Evolutionary conservation across 2,888 invertebrate genomes (phyloP), one percentile per base, ranked within the genome.

Genomic region (Aromia moschata): DNA sequence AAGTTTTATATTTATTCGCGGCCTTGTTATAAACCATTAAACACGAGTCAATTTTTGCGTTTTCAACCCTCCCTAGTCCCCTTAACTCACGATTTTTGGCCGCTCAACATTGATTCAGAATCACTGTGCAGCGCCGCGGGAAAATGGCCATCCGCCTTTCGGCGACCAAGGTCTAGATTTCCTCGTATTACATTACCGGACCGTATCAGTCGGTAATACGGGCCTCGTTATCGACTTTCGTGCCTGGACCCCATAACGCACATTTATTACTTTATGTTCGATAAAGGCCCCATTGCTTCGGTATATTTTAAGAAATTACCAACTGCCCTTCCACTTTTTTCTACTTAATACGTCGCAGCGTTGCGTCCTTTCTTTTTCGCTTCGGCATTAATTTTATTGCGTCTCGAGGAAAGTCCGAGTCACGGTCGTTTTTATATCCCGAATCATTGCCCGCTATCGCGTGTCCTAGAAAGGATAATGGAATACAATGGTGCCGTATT

Each of bases 251-350:
- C 77, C 75, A 78, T 79, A 77, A 78, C 73, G 74, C 70, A 73
- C 74, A 70, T 78, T 77, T 78, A 79, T 78, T 77, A 76, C 77
- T 74, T 70, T 70, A 73, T 74, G 73, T 77, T 75, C 77, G 77
- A 79, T 79, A 78, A 77, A 75, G 72, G 70, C 70, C 68, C 75
- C 75, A 70, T 70, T 69, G 70, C 70, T 73, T 69, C 62, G 69
- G 74, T 74, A 72, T 77, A 77, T 78, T 78, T 79, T 77, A 77
- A 75, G 79, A 77, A 78, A 79, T 78, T 78, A 76, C 77, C 77
- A 16, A 31, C 31, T 9, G 52, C 52, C 51, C 17, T 41, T 52
- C 52, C 18, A 41, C 52, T 46, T 51, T 52, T 52, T n/a, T n/a
- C n/a, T 52, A 52, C 52, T 16, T 41, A n/a, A 41, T 62, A 67